Base-by-base conservation (phyloP, 2,797 vertebrate genomes). In the Acrossocheilus fasciatus region DNA sequence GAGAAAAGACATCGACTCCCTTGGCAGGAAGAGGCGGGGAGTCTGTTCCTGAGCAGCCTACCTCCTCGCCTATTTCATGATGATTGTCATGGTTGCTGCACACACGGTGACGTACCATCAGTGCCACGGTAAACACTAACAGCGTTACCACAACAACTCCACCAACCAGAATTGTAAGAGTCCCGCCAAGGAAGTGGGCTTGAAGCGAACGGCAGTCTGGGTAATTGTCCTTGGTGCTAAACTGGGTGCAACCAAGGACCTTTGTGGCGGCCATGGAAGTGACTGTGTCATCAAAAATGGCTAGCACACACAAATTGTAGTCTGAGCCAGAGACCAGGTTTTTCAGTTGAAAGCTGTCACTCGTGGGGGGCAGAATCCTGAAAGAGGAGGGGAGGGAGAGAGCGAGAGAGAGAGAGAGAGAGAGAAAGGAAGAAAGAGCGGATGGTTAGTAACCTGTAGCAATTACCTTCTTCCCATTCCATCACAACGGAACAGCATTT, bases 221-320 rank as follows among this genome's bases (percentile, higher is more conserved):
- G 89, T 98, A 98, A 90, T 99, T 98, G 30, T 98, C 98, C 82
- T 95, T 96, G 90, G 98, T 99, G 94, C 96, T 93, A 93, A 99
- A 99, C 93, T 98, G 97, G 90, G 97, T 95, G 0, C 98, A 99
- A 87, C 98, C 98, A 18, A 99, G 96, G 10, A 99, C 96, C 88
- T 99, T 99, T 92, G 98, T 99, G 92, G 98, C 98, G 0, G 98
- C 99, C 89, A 99, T 97, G 0, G 97, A 98, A 0, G 98, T 99
- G 89, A 97, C 97, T 0, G 96, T 97, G 95, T 99, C 98, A 4
- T 99, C 98, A 97, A 98, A 99, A 93, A 99, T 98, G 90, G 98
- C 98, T 93, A 99, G 92, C 74, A 99, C 98, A 0, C 98, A 99
- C 89, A 99, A 93, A 91, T 99, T 98, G n/a, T 99, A 99, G 93